phyloP scores from a whole-genome alignment of 2,113 vertebrate genomes.

The Gobiocypris rarus region DNA sequence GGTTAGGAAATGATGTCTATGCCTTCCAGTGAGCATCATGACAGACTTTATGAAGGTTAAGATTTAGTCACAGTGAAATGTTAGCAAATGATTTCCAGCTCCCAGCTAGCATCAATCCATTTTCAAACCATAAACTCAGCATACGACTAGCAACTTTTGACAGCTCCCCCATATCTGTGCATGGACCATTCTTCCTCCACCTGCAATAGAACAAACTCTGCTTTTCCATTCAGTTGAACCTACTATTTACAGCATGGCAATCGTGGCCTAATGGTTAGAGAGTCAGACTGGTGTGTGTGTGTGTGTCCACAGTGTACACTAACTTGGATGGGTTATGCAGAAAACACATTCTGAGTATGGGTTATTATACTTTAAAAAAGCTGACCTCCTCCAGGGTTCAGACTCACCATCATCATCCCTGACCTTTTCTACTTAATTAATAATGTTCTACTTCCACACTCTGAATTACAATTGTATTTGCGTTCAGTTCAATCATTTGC shows the following conservation, averaged over 20 bases:
- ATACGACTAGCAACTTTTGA: not conserved
- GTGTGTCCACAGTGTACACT: no score
- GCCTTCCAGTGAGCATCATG: not conserved
- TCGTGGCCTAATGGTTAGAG: no score
- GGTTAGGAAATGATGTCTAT: not conserved
- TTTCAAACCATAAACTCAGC: not conserved
- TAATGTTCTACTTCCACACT: slow-evolving; percentile 13
- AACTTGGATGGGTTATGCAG: no score
- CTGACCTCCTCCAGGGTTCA: slow-evolving; percentile 10
- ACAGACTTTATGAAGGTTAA: not conserved
- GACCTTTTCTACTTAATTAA: slow-evolving; percentile 16
- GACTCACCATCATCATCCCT: not conserved
- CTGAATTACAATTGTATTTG: slow-evolving; percentile 3
- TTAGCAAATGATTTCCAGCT: not conserved
- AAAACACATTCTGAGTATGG: no score
- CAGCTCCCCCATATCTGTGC: not conserved
- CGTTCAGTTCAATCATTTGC: not conserved
- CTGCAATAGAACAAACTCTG: not conserved
- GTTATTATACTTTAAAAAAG: not conserved
- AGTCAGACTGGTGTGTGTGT: no score
- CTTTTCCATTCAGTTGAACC: not conserved
- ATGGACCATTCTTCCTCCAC: not conserved
- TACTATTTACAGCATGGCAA: not conserved
- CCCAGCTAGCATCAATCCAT: not conserved
- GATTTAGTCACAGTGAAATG: not conserved